A percentile compares a stretch with the other conserved stretches of the same genome.
Evolutionary conservation across 1,140 invertebrate genomes (phyloP).

Genomic region (Drosophila yakuba): DNA sequence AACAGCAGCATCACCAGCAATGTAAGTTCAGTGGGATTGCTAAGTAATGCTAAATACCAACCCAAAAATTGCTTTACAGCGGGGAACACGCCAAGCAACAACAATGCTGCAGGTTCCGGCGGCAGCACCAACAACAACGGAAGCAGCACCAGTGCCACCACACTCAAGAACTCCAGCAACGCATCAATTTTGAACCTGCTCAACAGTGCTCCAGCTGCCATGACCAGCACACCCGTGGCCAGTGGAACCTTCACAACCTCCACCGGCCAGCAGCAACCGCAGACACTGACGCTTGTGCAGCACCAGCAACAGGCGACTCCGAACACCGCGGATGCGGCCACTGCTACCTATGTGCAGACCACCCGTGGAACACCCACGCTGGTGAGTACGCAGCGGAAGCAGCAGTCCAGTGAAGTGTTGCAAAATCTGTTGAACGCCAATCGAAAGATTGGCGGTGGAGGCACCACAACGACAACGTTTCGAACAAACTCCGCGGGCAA

Average conservation of each 20-base stretch:
- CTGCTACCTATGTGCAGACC: conserved; percentile 72
- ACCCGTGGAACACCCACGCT: conserved; percentile 63
- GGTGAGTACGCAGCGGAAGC: conserved; percentile 64
- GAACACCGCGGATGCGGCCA: conserved; percentile 49
- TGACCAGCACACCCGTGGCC: conserved; percentile 86
- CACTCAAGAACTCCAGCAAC: conserved; percentile 86
- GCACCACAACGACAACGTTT: conserved; percentile 65
- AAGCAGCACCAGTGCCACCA: conserved; percentile 71
- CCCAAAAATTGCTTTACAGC: not conserved
- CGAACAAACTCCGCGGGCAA: conserved; percentile 85
- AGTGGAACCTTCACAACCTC: conserved; percentile 82
- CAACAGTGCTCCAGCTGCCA: conserved; percentile 89
- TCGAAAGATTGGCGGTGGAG: conserved; percentile 76
- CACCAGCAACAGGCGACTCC: conserved; percentile 60
- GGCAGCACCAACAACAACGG: conserved; percentile 48
- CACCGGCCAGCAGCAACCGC: conserved; percentile 74
- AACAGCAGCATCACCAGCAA: conserved; percentile 89
- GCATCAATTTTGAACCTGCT: conserved; percentile 90
- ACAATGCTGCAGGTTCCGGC: conserved; percentile 35
- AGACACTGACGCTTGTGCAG: conserved; percentile 65
- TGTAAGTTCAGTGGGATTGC: conserved; percentile 27
- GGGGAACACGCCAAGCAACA: conserved; percentile 23
- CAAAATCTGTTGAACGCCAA: conserved; percentile 77
- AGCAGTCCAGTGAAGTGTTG: conserved; percentile 75
- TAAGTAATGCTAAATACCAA: not conserved